Conservation (phyloP, 2,113 vertebrate species). For the Eudorcas thomsonii region DNA sequence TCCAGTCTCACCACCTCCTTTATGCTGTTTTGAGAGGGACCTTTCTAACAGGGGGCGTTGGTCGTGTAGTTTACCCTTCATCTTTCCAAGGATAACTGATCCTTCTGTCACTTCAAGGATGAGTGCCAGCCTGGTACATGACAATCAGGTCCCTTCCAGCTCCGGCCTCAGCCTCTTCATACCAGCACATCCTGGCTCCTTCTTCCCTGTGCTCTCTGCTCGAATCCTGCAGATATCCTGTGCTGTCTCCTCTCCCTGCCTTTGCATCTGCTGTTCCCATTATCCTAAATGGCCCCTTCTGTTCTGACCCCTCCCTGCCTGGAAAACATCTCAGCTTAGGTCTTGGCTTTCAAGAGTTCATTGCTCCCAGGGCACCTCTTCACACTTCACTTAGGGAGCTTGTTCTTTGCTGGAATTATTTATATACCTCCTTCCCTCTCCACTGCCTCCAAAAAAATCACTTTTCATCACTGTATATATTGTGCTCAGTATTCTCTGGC, state of each 20-base stretch:
- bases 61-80: not conserved
- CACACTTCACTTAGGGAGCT: not conserved
- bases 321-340: not conserved
- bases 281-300: not conserved
- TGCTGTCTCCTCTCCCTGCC: not conserved
- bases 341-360: not conserved
- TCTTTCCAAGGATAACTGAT: not conserved
- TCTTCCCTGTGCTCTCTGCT: not conserved
- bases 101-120: not conserved
- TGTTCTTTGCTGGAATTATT: not conserved
- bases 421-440: not conserved
- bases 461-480: not conserved
- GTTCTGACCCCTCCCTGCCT: not conserved
- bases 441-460: not conserved
- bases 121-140: not conserved
- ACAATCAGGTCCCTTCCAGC: not conserved
- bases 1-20: not conserved
- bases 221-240: no score
- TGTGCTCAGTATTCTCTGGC: not conserved
- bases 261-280: not conserved
- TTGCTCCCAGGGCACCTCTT: not conserved
- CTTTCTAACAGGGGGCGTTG: not conserved
- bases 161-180: not conserved
- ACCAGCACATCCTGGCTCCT: not conserved
- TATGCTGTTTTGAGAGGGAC: rapidly evolving